Conservation (phyloP, 2,888 invertebrate genomes). For the Morpho achilles region DNA sequence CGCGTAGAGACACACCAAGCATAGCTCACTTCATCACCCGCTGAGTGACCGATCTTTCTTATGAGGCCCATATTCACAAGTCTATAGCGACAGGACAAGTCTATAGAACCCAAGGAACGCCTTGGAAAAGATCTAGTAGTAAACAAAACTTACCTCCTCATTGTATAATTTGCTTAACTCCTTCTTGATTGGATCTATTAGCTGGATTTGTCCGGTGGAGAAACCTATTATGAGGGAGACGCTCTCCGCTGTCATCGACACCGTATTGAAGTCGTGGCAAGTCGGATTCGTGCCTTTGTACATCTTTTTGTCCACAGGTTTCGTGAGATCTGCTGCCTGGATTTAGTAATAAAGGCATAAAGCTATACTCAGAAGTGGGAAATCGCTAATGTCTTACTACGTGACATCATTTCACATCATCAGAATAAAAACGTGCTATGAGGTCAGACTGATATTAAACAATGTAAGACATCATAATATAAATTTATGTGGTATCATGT, state of each 20-base stretch:
- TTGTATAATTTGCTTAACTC: slow-evolving; percentile 98
- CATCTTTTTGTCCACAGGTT: slow-evolving; percentile 98
- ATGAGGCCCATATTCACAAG: no score
- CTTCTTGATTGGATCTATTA: slow-evolving; percentile 97
- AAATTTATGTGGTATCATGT: no score
- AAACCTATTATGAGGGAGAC: slow-evolving; percentile 97
- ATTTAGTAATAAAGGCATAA: background rate
- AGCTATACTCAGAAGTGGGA: no score
- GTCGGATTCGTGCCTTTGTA: slow-evolving; percentile 99
- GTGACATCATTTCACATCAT: background rate
- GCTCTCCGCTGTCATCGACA: slow-evolving; percentile 89
- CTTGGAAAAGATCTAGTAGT: background rate
- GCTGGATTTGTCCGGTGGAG: slow-evolving; percentile 98
- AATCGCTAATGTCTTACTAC: background rate
- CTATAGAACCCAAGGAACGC: background rate
- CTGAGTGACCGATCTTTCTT: no score
- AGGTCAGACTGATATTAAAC: no score
- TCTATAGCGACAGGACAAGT: background rate
- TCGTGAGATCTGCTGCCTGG: slow-evolving; percentile 95
- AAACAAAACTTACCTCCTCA: slow-evolving; percentile 91
- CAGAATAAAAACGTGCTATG: no score
- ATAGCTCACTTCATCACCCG: no score
- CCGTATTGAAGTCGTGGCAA: slow-evolving; percentile 97
- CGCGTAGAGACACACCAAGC: no score
- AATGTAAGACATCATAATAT: no score